A percentile compares a stretch with the other conserved stretches of the same genome.
Conservation (phyloP, 2,113 vertebrate species). For the Lampris megalopsis region DNA sequence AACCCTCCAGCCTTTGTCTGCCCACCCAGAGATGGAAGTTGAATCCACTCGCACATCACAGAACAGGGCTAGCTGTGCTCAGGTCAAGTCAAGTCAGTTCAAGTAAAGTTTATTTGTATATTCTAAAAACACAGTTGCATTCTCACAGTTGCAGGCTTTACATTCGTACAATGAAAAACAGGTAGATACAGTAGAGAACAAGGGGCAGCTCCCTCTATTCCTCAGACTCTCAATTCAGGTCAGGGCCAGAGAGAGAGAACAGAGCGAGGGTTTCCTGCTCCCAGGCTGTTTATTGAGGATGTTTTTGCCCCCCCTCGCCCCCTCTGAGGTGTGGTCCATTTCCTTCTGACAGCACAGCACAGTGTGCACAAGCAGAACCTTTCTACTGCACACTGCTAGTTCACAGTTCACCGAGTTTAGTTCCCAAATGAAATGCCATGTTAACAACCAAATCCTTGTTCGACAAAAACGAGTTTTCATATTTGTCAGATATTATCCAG, state of each 20-base stretch:
- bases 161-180: too few species aligned
- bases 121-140: too few species aligned
- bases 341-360: conserved; percentile 33
- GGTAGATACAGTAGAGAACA: too few species aligned
- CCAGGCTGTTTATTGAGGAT: conserved; percentile 49
- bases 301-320: conserved; percentile 33
- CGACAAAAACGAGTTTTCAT: too few species aligned
- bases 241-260: conserved; percentile 18
- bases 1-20: background rate
- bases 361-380: background rate
- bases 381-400: background rate
- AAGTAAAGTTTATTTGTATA: too few species aligned
- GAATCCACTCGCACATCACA: background rate
- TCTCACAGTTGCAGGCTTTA: too few species aligned
- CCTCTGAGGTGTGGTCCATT: conserved; percentile 56
- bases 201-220: conserved; percentile 1
- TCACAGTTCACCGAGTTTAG: background rate
- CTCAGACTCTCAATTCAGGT: conserved; percentile 12
- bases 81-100: too few species aligned
- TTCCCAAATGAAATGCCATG: too few species aligned
- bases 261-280: conserved; percentile 34
- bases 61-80: too few species aligned
- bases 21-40: conserved; percentile 23
- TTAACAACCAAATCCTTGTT: too few species aligned
- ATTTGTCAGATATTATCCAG: too few species aligned